Base-by-base conservation (phyloP, 2,888 invertebrate species). In the Oscheius myriophilus region DNA sequence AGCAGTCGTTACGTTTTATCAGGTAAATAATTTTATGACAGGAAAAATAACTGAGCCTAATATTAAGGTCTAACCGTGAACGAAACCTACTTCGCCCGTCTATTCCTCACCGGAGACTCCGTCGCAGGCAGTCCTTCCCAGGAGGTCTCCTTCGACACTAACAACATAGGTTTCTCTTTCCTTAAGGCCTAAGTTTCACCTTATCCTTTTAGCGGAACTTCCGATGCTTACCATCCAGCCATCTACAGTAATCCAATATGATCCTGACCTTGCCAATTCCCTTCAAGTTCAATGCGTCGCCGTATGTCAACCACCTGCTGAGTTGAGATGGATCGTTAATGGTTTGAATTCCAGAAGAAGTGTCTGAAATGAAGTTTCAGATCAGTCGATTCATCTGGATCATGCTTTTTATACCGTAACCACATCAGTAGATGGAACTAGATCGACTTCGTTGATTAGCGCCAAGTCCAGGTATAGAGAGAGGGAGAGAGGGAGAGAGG, bases 401-500 rank as follows among this genome's bases (percentile, higher is more conserved):
- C 73, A 74, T 14, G 69, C 72, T 21, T 76, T 78, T 55, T 78
- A 78, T 55, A 76, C 72, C 33, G 66, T 78, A 2, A 67, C 65
- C 42, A 71, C 73, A 12, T 65, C 69, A 4, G 70, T 78, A 2
- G 72, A 75, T 51, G 78, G 70, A 16, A 66, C 66, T 25, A 68
- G 70, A 14, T 66, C 69, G 18, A 70, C 69, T 18, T 76, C 76
- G 7, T 71, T 66, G 3, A 78, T 78, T 16, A 45, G 69, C 0
- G 72, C 74, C 6, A 78, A 76, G 43, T 73, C 78, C 6, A 64
- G 70, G 70, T 72, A n/a, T 3, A n/a, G 9, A n/a, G n/a, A n/a
- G n/a, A n/a, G n/a, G n/a, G n/a, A n/a, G n/a, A n/a, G n/a, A n/a
- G n/a, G n/a, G n/a, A n/a, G n/a, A n/a, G n/a, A n/a, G n/a, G n/a